Evolutionary conservation across 2,888 invertebrate genomes (phyloP), one percentile per base, ranked within the genome.

Genomic region (Perizoma affinitatum): DNA sequence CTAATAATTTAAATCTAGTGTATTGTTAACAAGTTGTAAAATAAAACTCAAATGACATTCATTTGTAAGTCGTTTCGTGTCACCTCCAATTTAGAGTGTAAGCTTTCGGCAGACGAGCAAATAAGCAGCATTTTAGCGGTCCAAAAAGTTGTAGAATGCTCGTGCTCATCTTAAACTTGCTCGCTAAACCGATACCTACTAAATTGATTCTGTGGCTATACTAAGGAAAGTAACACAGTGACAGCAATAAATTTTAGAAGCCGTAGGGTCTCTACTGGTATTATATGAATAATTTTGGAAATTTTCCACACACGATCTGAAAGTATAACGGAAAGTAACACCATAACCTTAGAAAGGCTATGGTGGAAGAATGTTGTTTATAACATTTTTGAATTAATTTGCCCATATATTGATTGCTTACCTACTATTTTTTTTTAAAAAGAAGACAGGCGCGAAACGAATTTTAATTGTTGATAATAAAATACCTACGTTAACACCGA

Each of bases 161-260:
- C 61, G 57, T 65, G 60, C 65, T 61, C 72, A 77, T 74, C 67
- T 61, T 60, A 73, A 71, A 73, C 74, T 68, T 71, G 38, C 60
- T 62, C 61, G 66, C 68, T 57, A 47, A 54, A 51, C n/a, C 71
- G 73, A 79, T 75, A 75, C n/a, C 36, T 22, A 52, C 52, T 47
- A 33, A 36, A 36, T 48, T 48, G 35, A 58, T 46, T 58, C 57
- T 35, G 51, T 46, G 11, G 38, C 33, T n/a, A 46, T 44, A 72
- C 67, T 55, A 74, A 78, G 74, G 74, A 82, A 84, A 84, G 77
- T 74, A 74, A 75, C 71, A 77, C 74, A 75, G 78, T 74, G 73
- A 71, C 68, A 61, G 68, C 70, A 71, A 75, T 81, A 76, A 80
- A 81, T 67, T 64, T 75, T 73, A 78, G n/a, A 66, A 67, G 66